Conservation (phyloP, 2,797 vertebrate genomes). For the Pagetopsis macropterus region DNA sequence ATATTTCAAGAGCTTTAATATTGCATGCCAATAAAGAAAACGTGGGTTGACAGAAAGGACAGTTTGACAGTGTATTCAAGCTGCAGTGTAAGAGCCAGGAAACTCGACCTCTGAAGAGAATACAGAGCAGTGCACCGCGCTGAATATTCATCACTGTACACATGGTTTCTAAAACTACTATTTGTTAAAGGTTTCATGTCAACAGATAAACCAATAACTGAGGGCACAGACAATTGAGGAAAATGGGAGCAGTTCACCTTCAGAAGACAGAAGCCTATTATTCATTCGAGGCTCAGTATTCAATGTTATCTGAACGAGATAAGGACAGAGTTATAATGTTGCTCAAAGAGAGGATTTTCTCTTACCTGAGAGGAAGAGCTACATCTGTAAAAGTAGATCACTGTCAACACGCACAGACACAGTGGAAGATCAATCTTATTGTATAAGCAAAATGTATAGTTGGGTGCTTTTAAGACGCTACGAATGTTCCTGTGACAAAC, state of each 20-base stretch:
- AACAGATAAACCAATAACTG: conserved; percentile 50
- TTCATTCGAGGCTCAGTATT: conserved; percentile 41
- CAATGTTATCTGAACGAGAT: conserved; percentile 29
- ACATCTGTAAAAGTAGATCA: neutral
- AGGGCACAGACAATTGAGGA: conserved; percentile 22
- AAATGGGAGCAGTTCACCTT: conserved; percentile 57
- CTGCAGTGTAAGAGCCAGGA: conserved; percentile 64
- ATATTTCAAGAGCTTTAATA: conserved; percentile 66
- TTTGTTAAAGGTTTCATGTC: conserved; percentile 57
- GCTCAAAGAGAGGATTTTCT: conserved; percentile 14
- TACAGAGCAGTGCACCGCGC: conserved; percentile 39
- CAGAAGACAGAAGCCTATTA: conserved; percentile 38
- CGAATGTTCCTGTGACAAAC: neutral
- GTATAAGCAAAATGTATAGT: neutral
- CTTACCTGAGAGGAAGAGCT: neutral
- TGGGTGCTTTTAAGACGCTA: neutral
- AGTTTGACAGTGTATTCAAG: conserved; percentile 72
- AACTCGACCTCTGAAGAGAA: conserved; percentile 53
- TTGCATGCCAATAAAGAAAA: conserved; percentile 64
- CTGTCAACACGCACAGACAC: neutral
- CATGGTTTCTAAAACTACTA: conserved; percentile 30
- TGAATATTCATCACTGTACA: conserved; percentile 66
- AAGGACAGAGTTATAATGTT: conserved; percentile 32
- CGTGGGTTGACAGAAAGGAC: conserved; percentile 61
- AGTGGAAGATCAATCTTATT: too few relatives aligned